These are phyloP conservation scores for Corythaeola cristata DNA, from an alignment of 2,113 vertebrate species.

Conservation along the genomic window DNA sequence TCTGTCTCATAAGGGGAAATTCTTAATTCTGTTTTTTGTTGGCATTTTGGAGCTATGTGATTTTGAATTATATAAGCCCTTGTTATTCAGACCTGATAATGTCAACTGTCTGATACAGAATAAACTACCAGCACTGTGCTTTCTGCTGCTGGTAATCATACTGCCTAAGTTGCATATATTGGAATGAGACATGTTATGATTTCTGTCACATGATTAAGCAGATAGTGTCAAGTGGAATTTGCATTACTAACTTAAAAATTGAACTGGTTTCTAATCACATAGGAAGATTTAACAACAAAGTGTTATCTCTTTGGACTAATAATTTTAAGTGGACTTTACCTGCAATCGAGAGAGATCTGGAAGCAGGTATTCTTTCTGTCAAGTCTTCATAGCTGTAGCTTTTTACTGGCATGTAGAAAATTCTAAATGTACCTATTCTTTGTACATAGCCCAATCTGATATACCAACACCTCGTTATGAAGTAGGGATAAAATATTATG, in stretches of 20 bases:
- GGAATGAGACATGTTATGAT: background rate
- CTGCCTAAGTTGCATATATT: background rate
- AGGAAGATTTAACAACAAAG: background rate
- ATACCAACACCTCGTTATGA: background rate
- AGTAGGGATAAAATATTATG: background rate
- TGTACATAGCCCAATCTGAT: background rate
- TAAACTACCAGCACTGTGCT: background rate
- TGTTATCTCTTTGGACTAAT: background rate
- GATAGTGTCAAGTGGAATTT: background rate
- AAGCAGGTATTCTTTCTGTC: background rate
- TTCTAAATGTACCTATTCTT: background rate
- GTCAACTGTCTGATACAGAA: background rate
- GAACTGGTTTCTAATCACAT: background rate
- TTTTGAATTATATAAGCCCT: background rate
- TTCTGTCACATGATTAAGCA: background rate
- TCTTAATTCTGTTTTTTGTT: background rate
- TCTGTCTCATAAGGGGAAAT: background rate
- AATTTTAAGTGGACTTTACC: background rate
- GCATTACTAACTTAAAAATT: background rate
- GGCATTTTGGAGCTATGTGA: background rate
- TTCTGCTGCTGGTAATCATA: background rate
- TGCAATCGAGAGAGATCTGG: background rate
- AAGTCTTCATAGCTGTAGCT: background rate
- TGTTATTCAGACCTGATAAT: background rate
- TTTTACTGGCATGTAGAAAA: background rate